Base-by-base conservation (phyloP, 2,888 invertebrate species). In the Petrolisthes cinctipes region DNA sequence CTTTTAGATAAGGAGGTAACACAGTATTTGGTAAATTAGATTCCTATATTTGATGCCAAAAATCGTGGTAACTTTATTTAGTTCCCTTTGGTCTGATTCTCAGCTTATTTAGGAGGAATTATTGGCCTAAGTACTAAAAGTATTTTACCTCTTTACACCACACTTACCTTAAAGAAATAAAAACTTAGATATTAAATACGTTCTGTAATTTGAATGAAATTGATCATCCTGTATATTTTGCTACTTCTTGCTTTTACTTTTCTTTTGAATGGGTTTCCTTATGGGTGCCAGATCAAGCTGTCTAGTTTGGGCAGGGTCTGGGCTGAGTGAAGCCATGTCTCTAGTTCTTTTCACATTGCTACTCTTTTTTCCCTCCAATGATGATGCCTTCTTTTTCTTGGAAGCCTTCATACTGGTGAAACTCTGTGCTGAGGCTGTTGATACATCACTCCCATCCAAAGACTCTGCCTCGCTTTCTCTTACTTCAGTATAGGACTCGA, bases 281-380 rank as follows among this genome's bases (percentile, higher is more conserved):
- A 75, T 61, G 73, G 51, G 66, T 61, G 78, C 51, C 20, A 17
- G 54, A 51, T 61, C 51, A 20, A 20, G 51, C 54, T 71, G 51
- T 56, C 23, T 56, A 66, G n/a, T 79, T 82, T 83, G 80, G 73
- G 20, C 66, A n/a, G 87, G 66, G 51, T 82, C 78, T 56, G 88
- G 85, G 53, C 88, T 88, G 5, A 85, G 82, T 0, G 88, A 88
- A 9, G 85, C 82, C 88, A 88, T 82, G 53, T 88, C 76, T 23
- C 88, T 78, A 37, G 88, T 88, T 20, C 88, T 81, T 53, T 88
- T 88, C n/a, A 56, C 81, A 11, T 86, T 66, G 23, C 37, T 56
- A 9, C 23, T 75, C 11, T 57, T 80, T 17, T 61, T 61, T 56
- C 56, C 56, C 5, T 7, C 80, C 17, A 54, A 56, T 56, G n/a